Percentiles rank a stretch among this genome's conserved stretches.
Evolutionary conservation across 2,888 invertebrate genomes (phyloP).

Genomic region (Noctua comes): DNA sequence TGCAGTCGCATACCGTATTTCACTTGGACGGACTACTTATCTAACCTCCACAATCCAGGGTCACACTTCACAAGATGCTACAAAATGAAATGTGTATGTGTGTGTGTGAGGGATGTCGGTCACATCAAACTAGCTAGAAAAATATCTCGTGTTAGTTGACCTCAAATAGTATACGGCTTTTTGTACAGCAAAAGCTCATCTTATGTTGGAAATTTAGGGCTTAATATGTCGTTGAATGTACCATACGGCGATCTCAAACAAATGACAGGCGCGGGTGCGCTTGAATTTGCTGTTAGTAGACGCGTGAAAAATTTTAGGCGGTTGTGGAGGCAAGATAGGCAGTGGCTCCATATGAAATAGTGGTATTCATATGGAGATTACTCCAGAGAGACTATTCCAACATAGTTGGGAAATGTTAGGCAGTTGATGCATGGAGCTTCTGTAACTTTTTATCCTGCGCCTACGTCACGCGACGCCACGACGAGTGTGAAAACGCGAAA

Average conservation of each 20-base stretch:
- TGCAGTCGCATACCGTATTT: background rate
- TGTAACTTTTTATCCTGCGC: conserved; percentile 6
- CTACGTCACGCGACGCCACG: conserved; percentile 82
- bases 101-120: background rate
- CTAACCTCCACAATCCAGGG: background rate
- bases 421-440: conserved; percentile 1
- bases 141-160: background rate
- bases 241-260: background rate
- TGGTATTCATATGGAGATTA: background rate
- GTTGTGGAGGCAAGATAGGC: background rate
- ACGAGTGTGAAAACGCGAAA: conserved; percentile 88
- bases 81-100: background rate
- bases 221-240: background rate
- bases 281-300: background rate
- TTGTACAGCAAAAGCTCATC: background rate
- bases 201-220: background rate
- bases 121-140: background rate
- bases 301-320: background rate
- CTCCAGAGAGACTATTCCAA: background rate
- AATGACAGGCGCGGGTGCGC: background rate
- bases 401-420: background rate
- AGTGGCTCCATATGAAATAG: background rate
- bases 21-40: too few relatives aligned
- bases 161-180: background rate
- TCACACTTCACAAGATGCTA: background rate